A percentile compares a stretch with the other conserved stretches of the same genome.
Evolutionary conservation across 2,797 vertebrate species (phyloP).

Genomic region (Aplochiton taeniatus): DNA sequence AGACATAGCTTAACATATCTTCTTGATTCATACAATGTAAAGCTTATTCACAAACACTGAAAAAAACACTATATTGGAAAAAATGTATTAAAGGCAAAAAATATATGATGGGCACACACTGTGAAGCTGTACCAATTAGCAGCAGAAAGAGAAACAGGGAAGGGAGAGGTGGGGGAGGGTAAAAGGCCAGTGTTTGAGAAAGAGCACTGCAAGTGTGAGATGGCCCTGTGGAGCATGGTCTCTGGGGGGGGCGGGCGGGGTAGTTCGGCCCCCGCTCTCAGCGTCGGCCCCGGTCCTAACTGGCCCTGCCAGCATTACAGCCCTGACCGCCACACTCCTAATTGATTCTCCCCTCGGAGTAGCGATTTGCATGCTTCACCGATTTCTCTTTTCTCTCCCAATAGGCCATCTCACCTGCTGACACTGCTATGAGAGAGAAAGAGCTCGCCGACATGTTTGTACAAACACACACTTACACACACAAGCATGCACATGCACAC

Average conservation of each 20-base stretch:
- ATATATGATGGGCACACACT: slow-evolving; percentile 24
- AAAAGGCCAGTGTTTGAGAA: slow-evolving; percentile 36
- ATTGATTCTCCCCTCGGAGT: slow-evolving; percentile 75
- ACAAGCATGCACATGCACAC: slow-evolving; percentile 22
- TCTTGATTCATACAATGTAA: neutral
- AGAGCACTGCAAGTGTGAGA: slow-evolving; percentile 34
- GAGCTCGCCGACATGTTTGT: slow-evolving; percentile 36
- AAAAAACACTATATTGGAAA: neutral
- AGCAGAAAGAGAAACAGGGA: slow-evolving; percentile 21
- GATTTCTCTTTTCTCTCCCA: slow-evolving; percentile 68
- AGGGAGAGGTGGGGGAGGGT: slow-evolving; percentile 21
- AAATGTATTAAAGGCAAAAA: slow-evolving; percentile 35
- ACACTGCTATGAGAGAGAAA: slow-evolving; percentile 62
- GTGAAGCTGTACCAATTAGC: slow-evolving; percentile 35
- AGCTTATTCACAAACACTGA: neutral
- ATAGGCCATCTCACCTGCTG: slow-evolving; percentile 73
- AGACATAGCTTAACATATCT: neutral
- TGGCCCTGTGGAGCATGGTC: slow-evolving; percentile 37
- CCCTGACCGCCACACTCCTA: slow-evolving; percentile 64
- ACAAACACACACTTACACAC: slow-evolving; percentile 9
- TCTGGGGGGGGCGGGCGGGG: slow-evolving; percentile 67
- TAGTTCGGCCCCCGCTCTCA: slow-evolving; percentile 62
- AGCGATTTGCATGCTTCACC: slow-evolving; percentile 74
- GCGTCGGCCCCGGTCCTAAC: slow-evolving; percentile 61
- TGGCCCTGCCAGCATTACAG: slow-evolving; percentile 51